Evolutionary conservation across 2,797 vertebrate genomes (phyloP).

Genomic region (Danio tinwini): DNA sequence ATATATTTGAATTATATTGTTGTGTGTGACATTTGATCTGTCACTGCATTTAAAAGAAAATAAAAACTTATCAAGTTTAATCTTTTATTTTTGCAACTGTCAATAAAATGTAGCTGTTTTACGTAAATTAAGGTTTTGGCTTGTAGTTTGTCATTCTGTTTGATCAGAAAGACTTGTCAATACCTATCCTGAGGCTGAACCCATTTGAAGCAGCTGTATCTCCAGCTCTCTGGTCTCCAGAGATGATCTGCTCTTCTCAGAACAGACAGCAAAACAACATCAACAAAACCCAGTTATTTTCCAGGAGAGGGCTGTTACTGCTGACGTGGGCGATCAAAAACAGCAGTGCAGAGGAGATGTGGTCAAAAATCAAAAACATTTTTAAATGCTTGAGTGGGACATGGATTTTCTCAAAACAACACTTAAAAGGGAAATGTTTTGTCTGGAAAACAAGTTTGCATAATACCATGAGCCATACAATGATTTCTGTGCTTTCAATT

Average conservation of each 20-base stretch:
- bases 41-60: neutral
- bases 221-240: conserved; percentile 3
- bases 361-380: neutral
- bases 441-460: conserved; percentile 3
- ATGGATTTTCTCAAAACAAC: neutral
- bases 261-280: neutral
- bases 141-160: neutral
- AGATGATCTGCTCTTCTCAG: conserved; percentile 12
- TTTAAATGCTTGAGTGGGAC: neutral
- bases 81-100: neutral
- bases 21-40: no score
- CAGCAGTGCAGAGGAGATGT: neutral
- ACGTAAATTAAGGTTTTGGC: neutral
- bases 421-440: neutral
- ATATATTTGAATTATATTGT: no score
- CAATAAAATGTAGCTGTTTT: neutral
- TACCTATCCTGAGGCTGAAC: neutral
- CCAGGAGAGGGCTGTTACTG: neutral
- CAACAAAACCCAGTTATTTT: conserved; percentile 18
- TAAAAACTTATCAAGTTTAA: neutral
- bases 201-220: neutral
- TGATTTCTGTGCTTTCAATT: neutral
- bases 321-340: conserved; percentile 11
- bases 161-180: neutral
- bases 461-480: neutral